Evolutionary conservation across 2,797 vertebrate genomes (phyloP), one percentile per base, ranked within the genome.

Genomic region (Masticophis lateralis): DNA sequence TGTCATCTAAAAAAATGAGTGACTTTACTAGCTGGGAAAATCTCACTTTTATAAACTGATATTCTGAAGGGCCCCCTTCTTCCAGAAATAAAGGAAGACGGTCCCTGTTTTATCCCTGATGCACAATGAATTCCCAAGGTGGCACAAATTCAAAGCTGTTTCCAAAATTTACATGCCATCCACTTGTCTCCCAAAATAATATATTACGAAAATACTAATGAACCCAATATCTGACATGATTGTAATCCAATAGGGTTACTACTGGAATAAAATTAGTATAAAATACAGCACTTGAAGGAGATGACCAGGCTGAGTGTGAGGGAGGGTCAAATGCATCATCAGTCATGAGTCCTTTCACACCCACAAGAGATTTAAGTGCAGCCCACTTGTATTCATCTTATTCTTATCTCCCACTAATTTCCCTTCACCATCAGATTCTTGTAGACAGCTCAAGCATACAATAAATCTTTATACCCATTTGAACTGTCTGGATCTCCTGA

Each of bases 1-100:
- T 86, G 87, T 94, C 92, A 93, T 2, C 43, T 20, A 93, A 28
- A 59, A 20, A 92, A 93, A 94, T 92, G 92, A 37, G 0, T 59
- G 0, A 10, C 95, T 87, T 93, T 32, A 51, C 11, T 92, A 27
- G 5, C 87, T 90, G 22, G 0, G 1, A 61, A 69, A 14, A 32
- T 89, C 25, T 28, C 43, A 11, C 9, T 60, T 61, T 93, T 90
- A 9, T 28, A 91, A 83, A 57, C 43, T 79, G 86, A 9, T 47
- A 56, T 63, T 74, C 20, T 66, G 25, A 6, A 56, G 25, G 55
- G n/a, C 13, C 32, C 9, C 20, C 8, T 37, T 53, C 43, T 53
- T 87, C 37, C 27, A 91, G 37, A 87, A 79, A 59, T 27, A n/a
- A 83, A 89, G 69, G 59, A 59, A 69, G 51, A 1, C 51, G 59